These are phyloP conservation scores for Nipponacmea schrenckii DNA, from an alignment of 2,888 invertebrate genomes.

Conservation along the genomic window DNA sequence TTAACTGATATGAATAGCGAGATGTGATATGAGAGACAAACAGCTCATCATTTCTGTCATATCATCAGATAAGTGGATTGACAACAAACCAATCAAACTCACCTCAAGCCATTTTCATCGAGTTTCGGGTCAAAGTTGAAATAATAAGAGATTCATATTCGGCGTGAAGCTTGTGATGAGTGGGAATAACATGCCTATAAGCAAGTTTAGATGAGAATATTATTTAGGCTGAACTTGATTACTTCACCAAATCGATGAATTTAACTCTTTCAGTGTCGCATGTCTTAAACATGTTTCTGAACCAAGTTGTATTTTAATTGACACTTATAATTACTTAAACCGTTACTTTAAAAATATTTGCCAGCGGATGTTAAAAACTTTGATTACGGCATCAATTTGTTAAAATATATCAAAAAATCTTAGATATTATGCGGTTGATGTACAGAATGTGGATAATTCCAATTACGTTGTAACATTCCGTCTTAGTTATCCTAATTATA, in stretches of 20 bases:
- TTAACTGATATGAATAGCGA: too few species aligned
- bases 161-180: background rate
- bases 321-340: too few species aligned
- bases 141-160: constrained; percentile 7
- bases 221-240: background rate
- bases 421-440: too few species aligned
- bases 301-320: background rate
- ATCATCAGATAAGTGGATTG: background rate
- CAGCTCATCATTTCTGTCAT: constrained; percentile 1
- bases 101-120: background rate
- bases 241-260: too few species aligned
- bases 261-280: background rate
- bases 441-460: too few species aligned
- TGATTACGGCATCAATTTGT: background rate
- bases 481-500: too few species aligned
- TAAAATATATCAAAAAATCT: background rate
- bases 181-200: background rate
- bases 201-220: background rate
- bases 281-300: background rate
- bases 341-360: too few species aligned
- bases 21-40: too few species aligned
- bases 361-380: background rate
- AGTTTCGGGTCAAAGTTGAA: constrained; percentile 5
- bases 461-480: too few species aligned
- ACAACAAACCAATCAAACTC: constrained; percentile 2